A percentile compares a stretch with the other conserved stretches of the same genome.
Evolutionary conservation across 2,888 invertebrate species (phyloP).

Genomic region (Halocaridina rubra): DNA sequence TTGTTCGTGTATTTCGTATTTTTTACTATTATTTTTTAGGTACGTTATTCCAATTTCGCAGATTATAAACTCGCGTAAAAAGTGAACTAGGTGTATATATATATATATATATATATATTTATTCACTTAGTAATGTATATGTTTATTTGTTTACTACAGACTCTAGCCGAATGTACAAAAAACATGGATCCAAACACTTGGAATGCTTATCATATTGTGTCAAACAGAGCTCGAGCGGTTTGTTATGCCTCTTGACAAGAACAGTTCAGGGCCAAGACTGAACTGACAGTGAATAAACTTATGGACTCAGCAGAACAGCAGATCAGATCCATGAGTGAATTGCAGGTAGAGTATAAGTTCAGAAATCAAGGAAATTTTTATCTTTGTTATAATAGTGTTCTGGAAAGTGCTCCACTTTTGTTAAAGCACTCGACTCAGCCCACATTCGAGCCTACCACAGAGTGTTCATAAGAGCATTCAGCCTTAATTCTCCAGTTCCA

Average conservation of each 20-base stretch:
- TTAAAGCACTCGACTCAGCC: no score
- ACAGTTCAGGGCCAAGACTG: constrained; percentile 44
- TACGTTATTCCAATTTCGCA: no score
- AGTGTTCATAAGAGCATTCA: no score
- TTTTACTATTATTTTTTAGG: no score
- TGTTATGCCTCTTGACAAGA: constrained; percentile 76
- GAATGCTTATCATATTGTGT: constrained; percentile 79
- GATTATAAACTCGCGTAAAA: no score
- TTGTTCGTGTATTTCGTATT: no score
- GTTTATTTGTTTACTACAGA: constrained; percentile 67
- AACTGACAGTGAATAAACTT: constrained; percentile 45
- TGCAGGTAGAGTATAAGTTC: constrained; percentile 23
- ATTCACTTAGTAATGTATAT: background rate
- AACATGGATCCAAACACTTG: constrained; percentile 77
- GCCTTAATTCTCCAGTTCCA: no score
- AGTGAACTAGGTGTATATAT: no score
- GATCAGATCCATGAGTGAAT: constrained; percentile 32
- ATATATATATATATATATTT: background rate
- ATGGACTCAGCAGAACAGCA: constrained; percentile 48
- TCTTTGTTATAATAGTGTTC: background rate
- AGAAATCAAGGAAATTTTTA: background rate
- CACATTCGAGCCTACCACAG: no score
- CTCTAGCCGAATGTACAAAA: constrained; percentile 75
- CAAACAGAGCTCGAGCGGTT: constrained; percentile 77
- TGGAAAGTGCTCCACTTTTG: no score